Percentiles rank a stretch among this genome's conserved stretches.
Conservation (phyloP, 1,140 invertebrate species). For the Harpegnathos saltator region DNA sequence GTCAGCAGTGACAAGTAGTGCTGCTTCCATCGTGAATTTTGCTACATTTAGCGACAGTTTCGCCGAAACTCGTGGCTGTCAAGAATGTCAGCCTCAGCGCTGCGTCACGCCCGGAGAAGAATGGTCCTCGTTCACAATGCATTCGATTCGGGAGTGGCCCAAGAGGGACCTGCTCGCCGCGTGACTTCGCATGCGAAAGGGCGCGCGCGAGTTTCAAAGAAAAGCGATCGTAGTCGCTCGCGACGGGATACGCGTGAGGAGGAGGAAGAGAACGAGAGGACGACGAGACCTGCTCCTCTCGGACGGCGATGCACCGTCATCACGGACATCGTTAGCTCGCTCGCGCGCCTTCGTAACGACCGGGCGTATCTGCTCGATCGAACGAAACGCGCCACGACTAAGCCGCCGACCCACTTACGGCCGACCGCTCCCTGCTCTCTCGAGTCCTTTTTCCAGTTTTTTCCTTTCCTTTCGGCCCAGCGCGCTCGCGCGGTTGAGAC, state of each 20-base stretch:
- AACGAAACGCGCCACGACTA: constrained; percentile 56
- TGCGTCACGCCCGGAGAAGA: too few species aligned
- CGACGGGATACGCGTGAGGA: background rate
- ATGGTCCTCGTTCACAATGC: too few species aligned
- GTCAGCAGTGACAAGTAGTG: too few species aligned
- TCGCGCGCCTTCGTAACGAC: constrained; percentile 27
- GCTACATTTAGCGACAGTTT: too few species aligned
- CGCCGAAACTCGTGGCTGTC: too few species aligned
- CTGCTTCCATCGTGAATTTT: too few species aligned
- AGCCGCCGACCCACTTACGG: constrained; percentile 66
- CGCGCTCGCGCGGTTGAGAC: background rate
- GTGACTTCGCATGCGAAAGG: too few species aligned
- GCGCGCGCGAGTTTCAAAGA: constrained; percentile 19
- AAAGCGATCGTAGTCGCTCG: constrained; percentile 9
- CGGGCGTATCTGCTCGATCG: constrained; percentile 56
- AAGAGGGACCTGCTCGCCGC: too few species aligned
- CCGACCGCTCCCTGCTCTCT: constrained; percentile 64
- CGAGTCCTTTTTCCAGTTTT: constrained; percentile 61
- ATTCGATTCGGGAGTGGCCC: too few species aligned
- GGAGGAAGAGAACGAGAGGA: too few species aligned
- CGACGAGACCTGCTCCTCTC: constrained; percentile 9
- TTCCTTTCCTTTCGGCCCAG: constrained; percentile 61
- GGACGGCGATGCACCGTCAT: constrained; percentile 20
- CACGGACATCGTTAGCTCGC: constrained; percentile 10
- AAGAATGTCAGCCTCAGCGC: too few species aligned